These are phyloP conservation scores for Taxidea taxus DNA, from an alignment of 2,113 vertebrate species.

Conservation along the genomic window DNA sequence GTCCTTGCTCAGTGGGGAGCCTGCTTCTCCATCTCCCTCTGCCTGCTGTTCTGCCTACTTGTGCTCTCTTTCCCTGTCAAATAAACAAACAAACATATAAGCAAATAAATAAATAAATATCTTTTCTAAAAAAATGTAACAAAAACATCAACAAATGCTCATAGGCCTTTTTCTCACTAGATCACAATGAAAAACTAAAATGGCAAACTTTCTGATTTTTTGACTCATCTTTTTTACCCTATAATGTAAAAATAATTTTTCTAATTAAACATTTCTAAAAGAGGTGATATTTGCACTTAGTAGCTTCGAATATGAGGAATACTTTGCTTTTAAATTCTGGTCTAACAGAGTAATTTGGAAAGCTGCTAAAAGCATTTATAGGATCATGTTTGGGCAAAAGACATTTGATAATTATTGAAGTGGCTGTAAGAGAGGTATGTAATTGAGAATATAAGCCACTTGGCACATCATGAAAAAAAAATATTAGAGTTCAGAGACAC, in stretches of 20 bases:
- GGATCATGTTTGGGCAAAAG: background rate
- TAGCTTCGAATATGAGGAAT: background rate
- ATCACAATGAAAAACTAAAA: background rate
- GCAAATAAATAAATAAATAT: too few species aligned
- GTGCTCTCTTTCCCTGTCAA: too few species aligned
- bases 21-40: too few species aligned
- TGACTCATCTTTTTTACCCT: background rate
- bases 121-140: background rate
- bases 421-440: background rate
- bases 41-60: too few species aligned
- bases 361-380: background rate
- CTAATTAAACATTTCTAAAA: background rate
- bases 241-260: background rate
- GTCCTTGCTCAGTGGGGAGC: too few species aligned
- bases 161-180: background rate
- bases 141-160: background rate
- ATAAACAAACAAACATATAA: too few species aligned
- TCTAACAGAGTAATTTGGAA: background rate
- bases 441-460: background rate
- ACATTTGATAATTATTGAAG: constrained; percentile 22
- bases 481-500: background rate
- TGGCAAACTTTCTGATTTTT: background rate
- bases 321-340: background rate
- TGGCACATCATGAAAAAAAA: background rate
- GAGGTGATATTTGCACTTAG: background rate